phyloP scores from a whole-genome alignment of 1,140 invertebrate genomes.

The Acyrthosiphon pisum region DNA sequence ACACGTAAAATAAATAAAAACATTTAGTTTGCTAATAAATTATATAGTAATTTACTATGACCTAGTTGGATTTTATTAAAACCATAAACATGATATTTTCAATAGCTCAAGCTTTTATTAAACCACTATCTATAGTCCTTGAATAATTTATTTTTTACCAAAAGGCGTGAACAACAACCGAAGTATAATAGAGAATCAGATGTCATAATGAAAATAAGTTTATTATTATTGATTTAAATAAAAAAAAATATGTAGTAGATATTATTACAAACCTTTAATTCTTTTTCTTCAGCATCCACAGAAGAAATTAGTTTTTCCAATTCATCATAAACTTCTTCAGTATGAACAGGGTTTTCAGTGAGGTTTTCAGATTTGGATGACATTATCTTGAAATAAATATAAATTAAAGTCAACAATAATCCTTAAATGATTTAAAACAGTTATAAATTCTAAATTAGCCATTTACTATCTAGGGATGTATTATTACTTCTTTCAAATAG shows the following conservation, averaged over 20 bases:
- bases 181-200: neutral
- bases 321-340: neutral
- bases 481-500: neutral
- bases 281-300: slow-evolving; percentile 22
- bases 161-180: neutral
- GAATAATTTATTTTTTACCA: neutral
- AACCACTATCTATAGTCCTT: neutral
- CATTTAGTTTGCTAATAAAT: neutral
- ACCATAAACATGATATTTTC: neutral
- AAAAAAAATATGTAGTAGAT: neutral
- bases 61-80: too few relatives aligned
- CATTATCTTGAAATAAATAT: neutral
- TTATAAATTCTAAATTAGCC: neutral
- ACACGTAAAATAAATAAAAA: neutral
- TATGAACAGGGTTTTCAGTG: neutral
- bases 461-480: neutral
- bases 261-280: slow-evolving; percentile 36
- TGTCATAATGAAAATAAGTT: neutral
- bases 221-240: neutral
- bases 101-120: neutral
- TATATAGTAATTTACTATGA: neutral
- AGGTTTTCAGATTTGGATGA: neutral
- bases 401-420: neutral
- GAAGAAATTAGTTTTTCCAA: slow-evolving; percentile 1
- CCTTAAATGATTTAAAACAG: neutral